phyloP scores from a whole-genome alignment of 1,140 invertebrate species.

The Euura saliciscinereae region DNA sequence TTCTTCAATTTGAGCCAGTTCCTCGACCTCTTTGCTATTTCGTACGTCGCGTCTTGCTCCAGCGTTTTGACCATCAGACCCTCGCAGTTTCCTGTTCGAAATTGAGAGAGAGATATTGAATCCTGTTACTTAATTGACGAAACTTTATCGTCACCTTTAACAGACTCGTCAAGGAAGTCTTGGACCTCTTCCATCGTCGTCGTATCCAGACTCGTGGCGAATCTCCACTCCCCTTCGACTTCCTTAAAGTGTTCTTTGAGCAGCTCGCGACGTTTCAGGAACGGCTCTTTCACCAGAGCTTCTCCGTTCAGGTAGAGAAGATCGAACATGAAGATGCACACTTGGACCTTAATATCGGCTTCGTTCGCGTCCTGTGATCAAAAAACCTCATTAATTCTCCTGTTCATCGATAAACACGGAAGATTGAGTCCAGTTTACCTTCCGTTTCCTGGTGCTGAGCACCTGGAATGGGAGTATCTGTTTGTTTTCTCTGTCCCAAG shows the following conservation, averaged over 20 bases:
- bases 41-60: constrained; percentile 92
- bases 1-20: constrained; percentile 99
- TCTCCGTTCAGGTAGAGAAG: constrained; percentile 93
- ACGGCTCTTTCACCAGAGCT: constrained; percentile 81
- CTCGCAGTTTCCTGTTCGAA: constrained; percentile 86
- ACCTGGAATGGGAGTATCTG: constrained; percentile 98
- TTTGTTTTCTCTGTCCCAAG: constrained; percentile 90
- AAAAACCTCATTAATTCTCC: too few relatives aligned
- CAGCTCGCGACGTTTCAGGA: constrained; percentile 77
- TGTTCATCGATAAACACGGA: too few relatives aligned
- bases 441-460: constrained; percentile 93
- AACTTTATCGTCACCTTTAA: constrained; percentile 70
- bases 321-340: constrained; percentile 98
- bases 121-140: constrained; percentile 12
- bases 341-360: constrained; percentile 93
- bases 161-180: constrained; percentile 93
- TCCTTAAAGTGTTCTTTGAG: constrained; percentile 79
- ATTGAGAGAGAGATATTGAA: constrained; percentile 15
- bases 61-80: constrained; percentile 99
- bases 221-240: constrained; percentile 85
- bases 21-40: constrained; percentile 95
- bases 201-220: constrained; percentile 86
- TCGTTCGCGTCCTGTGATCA: constrained; percentile 80
- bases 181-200: constrained; percentile 91
- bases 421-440: constrained; percentile 70